Conservation (phyloP, 2,888 invertebrate genomes). For the Dascillus cervinus region DNA sequence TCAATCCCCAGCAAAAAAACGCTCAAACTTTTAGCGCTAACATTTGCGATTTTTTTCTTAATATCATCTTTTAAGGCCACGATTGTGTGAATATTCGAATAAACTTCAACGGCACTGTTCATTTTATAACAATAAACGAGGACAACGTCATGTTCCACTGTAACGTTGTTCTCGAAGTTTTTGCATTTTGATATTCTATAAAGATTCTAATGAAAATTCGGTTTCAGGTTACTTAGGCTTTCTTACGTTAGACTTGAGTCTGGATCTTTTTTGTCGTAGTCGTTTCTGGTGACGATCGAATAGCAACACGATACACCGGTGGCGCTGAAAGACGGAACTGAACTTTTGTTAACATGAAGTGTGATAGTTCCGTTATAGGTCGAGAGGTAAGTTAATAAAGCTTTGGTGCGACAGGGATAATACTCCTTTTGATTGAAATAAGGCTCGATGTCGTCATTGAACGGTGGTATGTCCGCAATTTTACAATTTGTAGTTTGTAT, state of each 20-base stretch:
- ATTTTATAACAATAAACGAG: constrained; percentile 8
- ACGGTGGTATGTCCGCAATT: constrained; percentile 23
- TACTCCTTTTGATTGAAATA: constrained; percentile 22
- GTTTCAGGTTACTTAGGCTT: no score
- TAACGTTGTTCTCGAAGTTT: constrained; percentile 8
- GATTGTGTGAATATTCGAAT: constrained; percentile 51
- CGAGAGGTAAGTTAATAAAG: constrained; percentile 20
- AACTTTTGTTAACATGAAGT: constrained; percentile 21
- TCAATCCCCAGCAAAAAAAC: constrained; percentile 79
- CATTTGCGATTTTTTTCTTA: constrained; percentile 32
- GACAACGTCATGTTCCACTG: constrained; percentile 7
- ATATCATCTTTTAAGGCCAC: constrained; percentile 39
- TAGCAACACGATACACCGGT: constrained; percentile 28
- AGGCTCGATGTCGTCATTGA: constrained; percentile 24
- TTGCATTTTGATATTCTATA: constrained; percentile 13
- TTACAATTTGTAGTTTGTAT: constrained; percentile 24
- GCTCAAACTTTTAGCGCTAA: constrained; percentile 44
- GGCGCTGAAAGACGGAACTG: constrained; percentile 14
- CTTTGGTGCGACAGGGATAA: constrained; percentile 19
- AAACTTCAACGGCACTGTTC: constrained; percentile 20
- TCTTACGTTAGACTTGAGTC: constrained; percentile 29
- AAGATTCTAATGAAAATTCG: no score
- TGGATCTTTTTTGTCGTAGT: constrained; percentile 20
- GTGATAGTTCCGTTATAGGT: constrained; percentile 19
- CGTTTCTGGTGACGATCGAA: constrained; percentile 26